Conservation (phyloP, 2,888 invertebrate species). For the Mylabris sibirica region DNA sequence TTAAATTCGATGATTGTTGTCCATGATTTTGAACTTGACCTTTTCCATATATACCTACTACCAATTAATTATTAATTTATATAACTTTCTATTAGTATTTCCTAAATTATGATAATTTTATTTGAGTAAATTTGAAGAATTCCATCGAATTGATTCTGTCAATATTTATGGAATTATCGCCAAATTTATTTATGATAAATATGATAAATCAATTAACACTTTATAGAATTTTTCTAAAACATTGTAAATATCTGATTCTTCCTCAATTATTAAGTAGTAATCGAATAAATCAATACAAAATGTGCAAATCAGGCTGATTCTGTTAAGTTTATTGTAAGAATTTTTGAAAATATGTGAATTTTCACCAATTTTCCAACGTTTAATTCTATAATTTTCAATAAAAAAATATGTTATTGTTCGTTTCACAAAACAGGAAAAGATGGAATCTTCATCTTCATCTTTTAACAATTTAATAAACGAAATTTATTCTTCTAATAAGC, state of each 20-base stretch:
- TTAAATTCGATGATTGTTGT: no score
- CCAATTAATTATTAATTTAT: no score
- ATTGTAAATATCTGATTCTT: neutral
- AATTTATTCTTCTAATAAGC: no score
- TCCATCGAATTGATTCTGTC: neutral
- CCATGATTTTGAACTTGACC: no score
- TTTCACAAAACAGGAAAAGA: no score
- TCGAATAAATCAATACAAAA: neutral
- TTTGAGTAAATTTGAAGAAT: no score
- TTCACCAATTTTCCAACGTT: neutral
- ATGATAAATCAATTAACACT: slow-evolving; percentile 2
- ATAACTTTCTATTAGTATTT: neutral
- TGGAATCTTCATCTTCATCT: no score
- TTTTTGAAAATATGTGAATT: no score
- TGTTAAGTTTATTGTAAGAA: no score
- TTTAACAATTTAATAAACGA: no score
- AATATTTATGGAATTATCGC: neutral
- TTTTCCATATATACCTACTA: no score
- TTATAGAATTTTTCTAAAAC: neutral
- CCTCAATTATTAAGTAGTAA: neutral
- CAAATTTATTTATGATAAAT: neutral
- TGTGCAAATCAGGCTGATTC: neutral
- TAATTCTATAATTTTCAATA: neutral
- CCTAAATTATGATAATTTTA: neutral
- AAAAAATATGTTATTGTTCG: no score